Percentiles rank a stretch among this genome's conserved stretches.
Conservation (phyloP, 2,888 invertebrate genomes). For the Masnerella sp. region DNA sequence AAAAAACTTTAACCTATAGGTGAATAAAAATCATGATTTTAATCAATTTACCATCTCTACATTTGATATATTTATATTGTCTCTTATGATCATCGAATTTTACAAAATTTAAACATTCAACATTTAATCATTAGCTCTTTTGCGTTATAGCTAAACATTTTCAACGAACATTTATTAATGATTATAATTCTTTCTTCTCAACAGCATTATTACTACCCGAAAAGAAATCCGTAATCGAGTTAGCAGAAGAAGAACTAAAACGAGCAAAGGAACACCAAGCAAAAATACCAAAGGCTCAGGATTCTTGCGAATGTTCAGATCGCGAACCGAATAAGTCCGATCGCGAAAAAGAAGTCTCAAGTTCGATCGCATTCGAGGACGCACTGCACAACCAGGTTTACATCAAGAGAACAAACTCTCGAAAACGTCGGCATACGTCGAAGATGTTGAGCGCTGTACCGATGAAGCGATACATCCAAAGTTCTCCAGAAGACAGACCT, state of each 20-base stretch:
- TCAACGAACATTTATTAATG: no score
- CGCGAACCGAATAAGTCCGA: slow-evolving; percentile 76
- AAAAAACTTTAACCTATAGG: no score
- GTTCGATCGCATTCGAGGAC: slow-evolving; percentile 87
- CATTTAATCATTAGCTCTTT: no score
- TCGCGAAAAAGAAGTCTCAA: slow-evolving; percentile 82
- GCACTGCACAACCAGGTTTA: slow-evolving; percentile 88
- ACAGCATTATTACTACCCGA: slow-evolving; percentile 72
- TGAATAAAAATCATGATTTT: no score
- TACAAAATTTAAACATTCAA: no score
- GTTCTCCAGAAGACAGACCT: slow-evolving; percentile 59
- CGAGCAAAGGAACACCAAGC: slow-evolving; percentile 66
- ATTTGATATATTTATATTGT: no score
- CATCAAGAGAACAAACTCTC: slow-evolving; percentile 76
- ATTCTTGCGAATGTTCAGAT: slow-evolving; percentile 77
- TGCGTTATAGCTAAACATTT: no score
- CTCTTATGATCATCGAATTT: no score
- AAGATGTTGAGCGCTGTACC: slow-evolving; percentile 47
- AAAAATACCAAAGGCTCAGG: slow-evolving; percentile 65
- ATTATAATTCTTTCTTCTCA: slow-evolving; percentile 3
- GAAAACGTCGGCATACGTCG: slow-evolving; percentile 64
- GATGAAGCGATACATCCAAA: slow-evolving; percentile 34
- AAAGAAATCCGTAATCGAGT: slow-evolving; percentile 67
- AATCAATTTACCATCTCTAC: no score
- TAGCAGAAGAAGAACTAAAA: slow-evolving; percentile 71